Conservation (phyloP, 1,140 invertebrate species). For the Apis laboriosa region DNA sequence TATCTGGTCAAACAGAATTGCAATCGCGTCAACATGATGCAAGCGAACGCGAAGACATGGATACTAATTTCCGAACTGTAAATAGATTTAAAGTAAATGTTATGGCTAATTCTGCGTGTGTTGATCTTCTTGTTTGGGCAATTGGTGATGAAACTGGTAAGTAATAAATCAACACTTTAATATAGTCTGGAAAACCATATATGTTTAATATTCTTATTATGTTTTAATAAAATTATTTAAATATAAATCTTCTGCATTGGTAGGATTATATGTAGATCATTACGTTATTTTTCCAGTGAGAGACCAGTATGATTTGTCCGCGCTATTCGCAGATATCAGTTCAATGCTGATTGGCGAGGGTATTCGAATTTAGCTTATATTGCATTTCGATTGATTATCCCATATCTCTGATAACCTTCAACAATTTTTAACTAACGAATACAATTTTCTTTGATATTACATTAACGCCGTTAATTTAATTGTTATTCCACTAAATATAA, state of each 20-base stretch:
- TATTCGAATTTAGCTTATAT: constrained; percentile 73
- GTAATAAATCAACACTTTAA: constrained; percentile 30
- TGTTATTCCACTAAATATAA: constrained; percentile 17
- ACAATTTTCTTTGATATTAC: constrained; percentile 8
- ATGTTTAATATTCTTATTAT: not conserved
- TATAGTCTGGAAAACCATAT: not conserved
- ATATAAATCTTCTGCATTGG: not conserved
- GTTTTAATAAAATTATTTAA: not conserved
- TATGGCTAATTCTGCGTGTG: constrained; percentile 97
- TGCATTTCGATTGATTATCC: constrained; percentile 48
- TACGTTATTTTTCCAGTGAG: constrained; percentile 85
- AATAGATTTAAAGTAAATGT: constrained; percentile 98
- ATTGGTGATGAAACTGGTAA: constrained; percentile 97
- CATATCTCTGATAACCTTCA: constrained; percentile 44
- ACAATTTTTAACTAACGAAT: constrained; percentile 55
- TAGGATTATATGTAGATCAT: constrained; percentile 49
- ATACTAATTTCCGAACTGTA: constrained; percentile 88
- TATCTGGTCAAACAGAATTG: constrained; percentile 95
- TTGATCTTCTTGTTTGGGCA: constrained; percentile 98
- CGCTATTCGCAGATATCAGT: constrained; percentile 87
- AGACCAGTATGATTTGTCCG: constrained; percentile 87
- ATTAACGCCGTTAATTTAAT: constrained; percentile 27
- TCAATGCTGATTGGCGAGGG: constrained; percentile 87
- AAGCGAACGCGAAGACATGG: constrained; percentile 90
- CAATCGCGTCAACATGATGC: constrained; percentile 91